Conservation (phyloP, 2,113 vertebrate species). For the Charadrius vociferus region DNA sequence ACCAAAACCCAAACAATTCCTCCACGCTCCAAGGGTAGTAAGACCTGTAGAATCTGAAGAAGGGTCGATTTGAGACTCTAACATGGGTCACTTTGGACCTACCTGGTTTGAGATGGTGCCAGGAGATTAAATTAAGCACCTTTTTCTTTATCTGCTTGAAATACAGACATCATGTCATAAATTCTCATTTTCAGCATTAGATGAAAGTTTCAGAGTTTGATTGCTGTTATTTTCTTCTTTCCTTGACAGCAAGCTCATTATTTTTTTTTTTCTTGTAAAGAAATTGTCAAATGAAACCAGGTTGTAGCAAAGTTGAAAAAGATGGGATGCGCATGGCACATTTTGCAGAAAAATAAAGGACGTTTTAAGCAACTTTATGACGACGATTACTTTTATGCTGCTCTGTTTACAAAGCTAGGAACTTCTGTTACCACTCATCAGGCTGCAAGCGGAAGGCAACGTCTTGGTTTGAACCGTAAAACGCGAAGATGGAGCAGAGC, state of each 20-base stretch:
- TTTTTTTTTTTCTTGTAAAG: neutral
- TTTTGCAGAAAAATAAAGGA: neutral
- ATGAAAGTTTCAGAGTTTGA: neutral
- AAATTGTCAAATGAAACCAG: neutral
- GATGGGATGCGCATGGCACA: rapidly evolving
- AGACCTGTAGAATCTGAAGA: neutral
- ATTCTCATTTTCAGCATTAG: neutral
- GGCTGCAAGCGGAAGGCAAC: neutral
- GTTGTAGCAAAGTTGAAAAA: neutral
- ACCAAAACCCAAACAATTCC: neutral
- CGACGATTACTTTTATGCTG: neutral
- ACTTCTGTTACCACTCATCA: neutral
- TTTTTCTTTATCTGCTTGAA: neutral
- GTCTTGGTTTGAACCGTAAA: neutral
- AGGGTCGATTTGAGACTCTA: neutral
- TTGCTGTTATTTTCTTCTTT: neutral
- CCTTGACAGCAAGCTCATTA: neutral
- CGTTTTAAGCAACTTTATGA: neutral
- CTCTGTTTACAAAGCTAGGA: neutral
- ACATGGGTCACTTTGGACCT: neutral
- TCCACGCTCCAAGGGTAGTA: neutral
- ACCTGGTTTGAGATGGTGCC: neutral
- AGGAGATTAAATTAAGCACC: neutral
- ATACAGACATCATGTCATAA: neutral
- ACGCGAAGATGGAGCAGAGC: neutral